Evolutionary conservation across 1,140 invertebrate genomes (phyloP), one percentile per base, ranked within the genome.

Genomic region (Diabrotica virgifera): DNA sequence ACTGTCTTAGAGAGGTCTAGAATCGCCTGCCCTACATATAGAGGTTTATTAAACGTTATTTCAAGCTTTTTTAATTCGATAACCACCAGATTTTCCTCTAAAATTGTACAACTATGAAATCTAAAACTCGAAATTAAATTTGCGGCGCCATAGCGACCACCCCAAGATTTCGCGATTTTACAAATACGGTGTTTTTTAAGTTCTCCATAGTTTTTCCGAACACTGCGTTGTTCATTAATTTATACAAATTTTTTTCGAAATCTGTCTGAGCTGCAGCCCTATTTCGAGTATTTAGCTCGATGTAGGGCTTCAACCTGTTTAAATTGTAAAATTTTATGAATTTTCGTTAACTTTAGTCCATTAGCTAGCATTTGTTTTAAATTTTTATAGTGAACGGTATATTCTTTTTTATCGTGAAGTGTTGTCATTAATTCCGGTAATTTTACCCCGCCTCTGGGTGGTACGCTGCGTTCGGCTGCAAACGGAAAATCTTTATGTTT

Each of bases 191-290:
- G 24, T 24, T 24, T 4, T 24, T 24, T 24, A 24, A 2, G 4
- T 24, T 24, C 4, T 24, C 24, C 24, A 24, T 24, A 1, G 24
- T 24, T 4, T 24, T 24, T 4, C 24, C 24, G 4, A 24, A 24
- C 1, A 24, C 24, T 2, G 24, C 24, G 4, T 82, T 82, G 63
- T 80, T 82, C 71, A 81, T 76, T 5, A 81, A 64, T 72, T 84
- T 84, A 24, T 2, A 24, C n/a, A n/a, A n/a, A n/a, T n/a, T n/a
- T n/a, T n/a, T 80, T 67, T 81, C 75, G 70, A n/a, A 83, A n/a
- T 74, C 74, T 62, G 74, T 79, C 38, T 57, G 77, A 6, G 77
- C 75, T 5, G 11, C n/a, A 38, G 68, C 52, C 67, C 78, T 62
- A 40, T 74, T 62, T 62, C 71, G 60, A 40, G 74, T 80, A 74